phyloP scores from a whole-genome alignment of 1,140 invertebrate genomes.

The Scaptodrosophila lebanonensis region DNA sequence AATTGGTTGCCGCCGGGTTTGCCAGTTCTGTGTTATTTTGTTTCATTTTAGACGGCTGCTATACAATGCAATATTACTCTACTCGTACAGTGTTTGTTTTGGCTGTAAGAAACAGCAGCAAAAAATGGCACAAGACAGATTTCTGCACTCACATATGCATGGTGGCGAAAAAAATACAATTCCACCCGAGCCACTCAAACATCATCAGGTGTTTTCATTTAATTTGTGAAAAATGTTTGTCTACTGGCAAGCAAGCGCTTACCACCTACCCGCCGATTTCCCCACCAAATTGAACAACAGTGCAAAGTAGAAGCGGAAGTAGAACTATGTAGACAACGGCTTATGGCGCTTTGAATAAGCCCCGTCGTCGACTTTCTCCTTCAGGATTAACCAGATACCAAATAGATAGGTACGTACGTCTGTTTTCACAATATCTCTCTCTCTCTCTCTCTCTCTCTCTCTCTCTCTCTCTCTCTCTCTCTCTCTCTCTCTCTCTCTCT shows the following conservation, averaged over 20 bases:
- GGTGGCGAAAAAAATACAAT: neutral
- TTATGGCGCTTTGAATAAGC: no score
- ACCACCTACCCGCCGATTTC: no score
- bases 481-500: no score
- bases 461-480: no score
- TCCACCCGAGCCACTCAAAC: conserved; percentile 29
- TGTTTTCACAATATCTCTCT: no score
- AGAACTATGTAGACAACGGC: no score
- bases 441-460: no score
- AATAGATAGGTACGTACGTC: no score
- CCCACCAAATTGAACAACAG: conserved; percentile 22
- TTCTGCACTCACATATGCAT: conserved; percentile 11
- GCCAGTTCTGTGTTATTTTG: conserved; percentile 26
- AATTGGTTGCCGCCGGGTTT: conserved; percentile 35
- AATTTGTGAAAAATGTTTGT: conserved; percentile 76
- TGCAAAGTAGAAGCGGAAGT: neutral
- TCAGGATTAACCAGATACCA: no score
- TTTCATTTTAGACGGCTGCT: neutral
- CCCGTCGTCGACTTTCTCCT: no score
- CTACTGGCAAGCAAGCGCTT: conserved; percentile 30
- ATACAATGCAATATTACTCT: conserved; percentile 21
- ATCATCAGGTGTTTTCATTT: conserved; percentile 76
- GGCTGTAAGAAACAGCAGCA: conserved; percentile 15
- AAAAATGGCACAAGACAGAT: neutral
- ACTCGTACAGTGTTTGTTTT: conserved; percentile 27